Base-by-base conservation (phyloP, 2,888 invertebrate genomes). In the Apotomis capreana region DNA sequence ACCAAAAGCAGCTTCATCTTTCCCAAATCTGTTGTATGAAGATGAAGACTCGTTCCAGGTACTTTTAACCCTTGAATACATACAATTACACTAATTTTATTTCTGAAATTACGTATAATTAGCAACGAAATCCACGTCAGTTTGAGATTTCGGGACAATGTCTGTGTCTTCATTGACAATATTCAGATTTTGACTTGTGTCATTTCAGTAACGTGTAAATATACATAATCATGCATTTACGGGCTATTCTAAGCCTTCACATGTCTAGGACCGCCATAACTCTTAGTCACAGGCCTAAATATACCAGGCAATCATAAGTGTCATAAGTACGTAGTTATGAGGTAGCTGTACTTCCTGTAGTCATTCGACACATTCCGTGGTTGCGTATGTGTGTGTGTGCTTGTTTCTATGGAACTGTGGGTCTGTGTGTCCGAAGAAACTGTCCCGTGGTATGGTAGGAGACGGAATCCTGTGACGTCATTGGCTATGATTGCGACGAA, bases 311-410 rank as follows among this genome's bases (percentile, higher is more conserved):
- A 10, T 13, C 49, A 6, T 9, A 13, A 12, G 40, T 59, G 69
- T 75, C 87, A 90, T 87, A 91, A 86, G 78, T 90, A 90, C 0
- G 92, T 91, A 0, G 92, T 92, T 68, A 92, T 92, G 40, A 92
- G 80, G 74, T 84, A 92, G 73, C 88, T 92, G 44, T 92, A 92
- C 82, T 90, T 92, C 15, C 76, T 87, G 74, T 92, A 92, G 74
- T 92, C 91, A 4, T 89, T 88, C 0, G 92, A 91, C n/a, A 84
- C 69, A 52, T 78, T 78, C 71, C 73, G 74, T 26, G 10, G 13
- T 69, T 71, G 59, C 54, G 51, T 13, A 68, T 74, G 57, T 65
- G 57, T 9, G 46, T 74, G 57, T 65, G 57, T n/a, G 46, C 13
- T 40, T 5, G 36, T 44, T 6, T 65, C 64, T 44, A 44, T 12